Evolutionary conservation across 2,888 invertebrate genomes (phyloP), one percentile per base, ranked within the genome.

Genomic region (Apodemia hepburni): DNA sequence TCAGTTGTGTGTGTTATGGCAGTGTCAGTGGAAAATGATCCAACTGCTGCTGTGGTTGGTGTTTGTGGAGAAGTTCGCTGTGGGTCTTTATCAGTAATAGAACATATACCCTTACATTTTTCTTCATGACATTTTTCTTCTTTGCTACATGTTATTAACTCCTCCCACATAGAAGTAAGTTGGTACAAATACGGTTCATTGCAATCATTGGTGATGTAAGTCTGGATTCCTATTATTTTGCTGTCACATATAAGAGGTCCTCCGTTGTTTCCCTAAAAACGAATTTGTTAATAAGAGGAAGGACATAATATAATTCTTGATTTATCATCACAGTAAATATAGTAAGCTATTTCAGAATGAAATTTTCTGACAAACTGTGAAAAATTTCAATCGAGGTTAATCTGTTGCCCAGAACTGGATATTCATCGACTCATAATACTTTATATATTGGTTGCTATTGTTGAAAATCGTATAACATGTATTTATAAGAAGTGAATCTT

Each of bases 191-290:
- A 79, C 8, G 90, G 91, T 60, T 73, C 77, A 51, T 79, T 78
- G 68, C 91, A 91, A 63, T 80, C 81, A 35, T 80, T 78, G 12
- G 22, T 54, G 35, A 86, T 74, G 68, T 90, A 91, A 0, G 85
- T 88, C 72, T 91, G 90, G 9, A 87, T 65, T 17, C 83, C 91
- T 29, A 78, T 69, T 7, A 89, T 76, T 60, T 83, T 76, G 29
- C 71, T 72, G 27, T 82, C 82, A 68, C 90, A 90, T 47, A 91
- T 70, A 0, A 91, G 76, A 11, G 91, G 89, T 8, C 88, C 89
- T 33, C 91, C 91, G 42, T 82, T 78, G 69, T 87, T 89, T 49
- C 85, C 85, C 91, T 91, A 70, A 22, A 69, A 68, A 61, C 47
- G 51, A 8, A 33, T 8, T 33, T 8, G 1, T 33, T 33, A 33